These are phyloP conservation scores for Alaudala cheleensis DNA, from an alignment of 2,113 vertebrate genomes.

Conservation along the genomic window DNA sequence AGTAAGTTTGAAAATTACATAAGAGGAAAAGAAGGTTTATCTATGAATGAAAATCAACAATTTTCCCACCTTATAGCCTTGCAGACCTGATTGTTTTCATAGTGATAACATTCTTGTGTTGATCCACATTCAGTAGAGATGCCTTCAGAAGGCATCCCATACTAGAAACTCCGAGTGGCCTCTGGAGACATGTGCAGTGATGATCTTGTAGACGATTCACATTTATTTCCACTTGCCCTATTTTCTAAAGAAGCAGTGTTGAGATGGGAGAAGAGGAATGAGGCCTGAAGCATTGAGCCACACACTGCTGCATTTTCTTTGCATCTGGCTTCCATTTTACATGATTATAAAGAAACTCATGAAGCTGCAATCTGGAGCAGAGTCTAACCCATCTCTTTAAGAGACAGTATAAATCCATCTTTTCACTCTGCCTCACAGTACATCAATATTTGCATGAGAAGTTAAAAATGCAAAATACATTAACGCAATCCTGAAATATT, in stretches of 20 bases:
- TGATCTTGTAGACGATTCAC: rapidly evolving
- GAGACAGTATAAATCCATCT: background rate
- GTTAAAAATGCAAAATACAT: background rate
- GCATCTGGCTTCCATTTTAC: background rate
- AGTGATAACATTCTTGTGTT: rapidly evolving
- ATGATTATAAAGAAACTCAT: background rate
- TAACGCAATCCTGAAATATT: background rate
- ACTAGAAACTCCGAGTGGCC: background rate
- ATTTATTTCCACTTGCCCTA: background rate
- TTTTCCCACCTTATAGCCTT: background rate
- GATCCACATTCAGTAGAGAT: background rate
- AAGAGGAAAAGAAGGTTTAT: background rate
- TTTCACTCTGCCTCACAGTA: background rate
- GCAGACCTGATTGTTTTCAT: background rate
- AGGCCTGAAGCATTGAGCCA: background rate
- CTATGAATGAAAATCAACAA: background rate
- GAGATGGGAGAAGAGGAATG: background rate
- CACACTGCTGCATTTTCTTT: background rate
- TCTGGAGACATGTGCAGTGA: rapidly evolving
- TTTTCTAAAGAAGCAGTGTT: background rate
- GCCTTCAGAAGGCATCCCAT: background rate
- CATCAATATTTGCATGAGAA: background rate
- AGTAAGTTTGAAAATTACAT: background rate
- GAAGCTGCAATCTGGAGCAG: background rate
- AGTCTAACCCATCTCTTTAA: background rate